Base-by-base conservation (phyloP, 2,797 vertebrate species). In the Darevskia mixta region DNA sequence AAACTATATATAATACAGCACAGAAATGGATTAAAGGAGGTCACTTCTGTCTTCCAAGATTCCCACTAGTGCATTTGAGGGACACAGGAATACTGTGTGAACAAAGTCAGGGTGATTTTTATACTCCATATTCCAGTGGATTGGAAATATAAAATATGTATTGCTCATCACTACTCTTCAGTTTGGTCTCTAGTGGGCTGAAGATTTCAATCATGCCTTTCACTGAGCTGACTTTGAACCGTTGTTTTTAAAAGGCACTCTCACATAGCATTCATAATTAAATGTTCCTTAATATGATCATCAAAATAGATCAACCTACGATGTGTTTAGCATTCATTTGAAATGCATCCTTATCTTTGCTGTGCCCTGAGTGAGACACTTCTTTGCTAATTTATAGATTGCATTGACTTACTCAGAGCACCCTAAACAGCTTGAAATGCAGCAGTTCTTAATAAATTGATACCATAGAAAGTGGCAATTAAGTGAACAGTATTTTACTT, bases 181-280 rank as follows among this genome's bases (percentile, higher is more conserved):
- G 45, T 61, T 20, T 75, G 72, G 79, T 55, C 49, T 88, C 78
- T 49, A 9, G 66, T 71, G 73, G 32, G 67, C 38, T 55, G 8
- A 79, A 71, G 66, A 86, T 86, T 78, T 66, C 41, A 43, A 49
- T 90, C 49, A 73, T 85, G 79, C 38, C 35, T n/a, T 55, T 82
- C 79, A 72, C 11, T 61, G n/a, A 90, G 80, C 27, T 88, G 83
- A 82, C 73, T 90, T 86, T 82, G 71, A 90, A 82, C 78, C 10
- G 41, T 81, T 89, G 67, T 81, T 88, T 90, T 88, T 89, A 82
- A 85, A 86, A 90, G 73, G 67, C 73, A 55, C 25, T 83, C 84
- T 72, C 86, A 49, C 82, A 71, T 17, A 79, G 78, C 77, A 88
- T 86, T 85, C 64, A 85, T 82, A 85, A 85, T 77, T 77, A 81